Percentiles rank a stretch among this genome's conserved stretches.
These are phyloP conservation scores for Barbus barbus DNA, from an alignment of 2,113 vertebrate genomes.

Conservation along the genomic window DNA sequence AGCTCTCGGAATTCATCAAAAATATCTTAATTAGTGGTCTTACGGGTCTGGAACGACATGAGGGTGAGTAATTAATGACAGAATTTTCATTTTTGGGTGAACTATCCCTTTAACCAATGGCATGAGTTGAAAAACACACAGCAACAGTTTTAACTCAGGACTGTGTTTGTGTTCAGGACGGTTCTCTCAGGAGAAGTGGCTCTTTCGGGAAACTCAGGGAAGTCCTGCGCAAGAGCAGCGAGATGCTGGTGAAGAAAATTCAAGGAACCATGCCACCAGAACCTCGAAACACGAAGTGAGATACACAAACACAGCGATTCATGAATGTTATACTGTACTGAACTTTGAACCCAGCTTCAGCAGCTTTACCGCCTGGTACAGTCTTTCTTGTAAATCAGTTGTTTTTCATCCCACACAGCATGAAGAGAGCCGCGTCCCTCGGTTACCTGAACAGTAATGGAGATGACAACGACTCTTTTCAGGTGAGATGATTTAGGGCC, in stretches of 20 bases:
- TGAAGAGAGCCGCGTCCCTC: constrained; percentile 84
- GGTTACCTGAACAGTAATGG: constrained; percentile 80
- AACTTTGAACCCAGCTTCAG: neutral
- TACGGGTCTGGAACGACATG: too few species aligned
- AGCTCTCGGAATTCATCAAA: too few species aligned
- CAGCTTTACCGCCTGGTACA: neutral
- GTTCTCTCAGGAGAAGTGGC: constrained; percentile 78
- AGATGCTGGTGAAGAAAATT: constrained; percentile 85
- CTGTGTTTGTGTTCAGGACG: constrained; percentile 71
- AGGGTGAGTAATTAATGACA: too few species aligned
- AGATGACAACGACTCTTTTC: constrained; percentile 67
- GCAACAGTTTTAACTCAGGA: neutral
- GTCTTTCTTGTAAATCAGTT: neutral
- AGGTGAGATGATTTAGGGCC: constrained; percentile 70
- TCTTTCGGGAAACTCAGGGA: constrained; percentile 84
- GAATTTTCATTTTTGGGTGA: too few species aligned
- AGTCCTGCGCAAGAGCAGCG: constrained; percentile 82
- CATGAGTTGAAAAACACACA: too few species aligned
- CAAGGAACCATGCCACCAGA: constrained; percentile 79
- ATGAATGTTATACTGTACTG: neutral
- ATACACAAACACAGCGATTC: neutral
- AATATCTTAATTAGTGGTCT: too few species aligned
- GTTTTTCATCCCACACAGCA: constrained; percentile 63
- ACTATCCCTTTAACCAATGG: too few species aligned
- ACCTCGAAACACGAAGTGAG: constrained; percentile 70